A percentile compares a stretch with the other conserved stretches of the same genome.
These are phyloP conservation scores for Coreoperca whiteheadi DNA, from an alignment of 2,113 vertebrate genomes.

Conservation along the genomic window DNA sequence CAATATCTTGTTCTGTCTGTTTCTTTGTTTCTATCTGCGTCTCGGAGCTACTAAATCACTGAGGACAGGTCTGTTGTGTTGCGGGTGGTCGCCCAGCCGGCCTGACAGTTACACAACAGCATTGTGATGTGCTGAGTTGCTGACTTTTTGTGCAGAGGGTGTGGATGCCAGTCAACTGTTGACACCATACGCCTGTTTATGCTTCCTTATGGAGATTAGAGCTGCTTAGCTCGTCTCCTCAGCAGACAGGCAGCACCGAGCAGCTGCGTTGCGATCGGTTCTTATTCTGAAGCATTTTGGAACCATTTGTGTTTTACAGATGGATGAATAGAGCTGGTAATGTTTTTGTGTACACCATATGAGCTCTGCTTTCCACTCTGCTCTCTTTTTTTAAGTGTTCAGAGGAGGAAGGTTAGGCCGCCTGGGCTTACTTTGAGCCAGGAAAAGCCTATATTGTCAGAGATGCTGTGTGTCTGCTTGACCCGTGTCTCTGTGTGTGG, in stretches of 20 bases:
- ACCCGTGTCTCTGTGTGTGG: slow-evolving; percentile 63
- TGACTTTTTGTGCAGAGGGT: slow-evolving; percentile 22
- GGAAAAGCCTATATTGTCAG: slow-evolving; percentile 50
- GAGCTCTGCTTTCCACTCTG: slow-evolving; percentile 21
- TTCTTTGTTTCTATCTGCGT: not conserved
- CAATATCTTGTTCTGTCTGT: slow-evolving; percentile 6
- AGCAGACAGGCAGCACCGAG: slow-evolving; percentile 20
- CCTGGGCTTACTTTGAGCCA: slow-evolving; percentile 15
- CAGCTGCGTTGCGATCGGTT: slow-evolving; percentile 31
- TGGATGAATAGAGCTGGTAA: slow-evolving; percentile 30
- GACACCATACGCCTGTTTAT: slow-evolving; percentile 30
- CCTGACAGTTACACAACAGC: slow-evolving; percentile 29
- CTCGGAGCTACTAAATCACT: slow-evolving; percentile 14
- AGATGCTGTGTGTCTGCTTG: slow-evolving; percentile 62
- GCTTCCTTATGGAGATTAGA: slow-evolving; percentile 51
- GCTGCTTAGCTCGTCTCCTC: slow-evolving; percentile 27
- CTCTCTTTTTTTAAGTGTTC: slow-evolving; percentile 14
- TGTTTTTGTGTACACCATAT: slow-evolving; percentile 26
- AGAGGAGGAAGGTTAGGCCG: slow-evolving; percentile 14
- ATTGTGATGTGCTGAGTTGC: slow-evolving; percentile 26
- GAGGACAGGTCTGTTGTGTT: slow-evolving; percentile 23
- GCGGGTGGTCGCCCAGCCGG: not conserved
- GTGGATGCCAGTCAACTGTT: slow-evolving; percentile 29
- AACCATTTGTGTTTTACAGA: slow-evolving; percentile 42
- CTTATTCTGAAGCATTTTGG: slow-evolving; percentile 40